These are phyloP conservation scores for Streptopelia turtur DNA, from an alignment of 2,797 vertebrate genomes.

Conservation along the genomic window DNA sequence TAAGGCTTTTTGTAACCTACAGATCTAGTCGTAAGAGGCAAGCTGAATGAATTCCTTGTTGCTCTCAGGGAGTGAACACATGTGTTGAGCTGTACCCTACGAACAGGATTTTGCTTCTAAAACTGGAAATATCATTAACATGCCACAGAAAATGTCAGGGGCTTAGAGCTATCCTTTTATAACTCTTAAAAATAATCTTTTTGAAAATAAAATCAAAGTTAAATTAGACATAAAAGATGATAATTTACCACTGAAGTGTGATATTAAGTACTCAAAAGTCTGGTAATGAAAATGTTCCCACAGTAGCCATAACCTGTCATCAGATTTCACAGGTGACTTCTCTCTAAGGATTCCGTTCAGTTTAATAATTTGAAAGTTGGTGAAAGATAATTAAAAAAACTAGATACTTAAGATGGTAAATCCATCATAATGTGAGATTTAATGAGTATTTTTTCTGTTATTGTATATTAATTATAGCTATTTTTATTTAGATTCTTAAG, in stretches of 20 bases:
- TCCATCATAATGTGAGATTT: background rate
- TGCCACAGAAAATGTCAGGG: background rate
- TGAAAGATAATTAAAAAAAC: background rate
- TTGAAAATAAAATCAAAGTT: conserved; percentile 1
- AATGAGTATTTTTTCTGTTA: background rate
- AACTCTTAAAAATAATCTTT: conserved; percentile 37
- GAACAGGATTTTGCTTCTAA: background rate
- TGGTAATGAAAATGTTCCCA: conserved; percentile 41
- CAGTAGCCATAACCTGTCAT: conserved; percentile 35
- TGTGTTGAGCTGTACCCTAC: background rate
- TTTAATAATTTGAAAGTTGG: background rate
- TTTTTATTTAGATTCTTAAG: background rate
- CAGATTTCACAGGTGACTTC: conserved; percentile 49
- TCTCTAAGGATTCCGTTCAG: background rate
- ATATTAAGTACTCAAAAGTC: conserved; percentile 39
- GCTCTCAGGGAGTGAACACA: background rate
- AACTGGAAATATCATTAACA: background rate
- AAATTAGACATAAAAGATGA: conserved; percentile 45
- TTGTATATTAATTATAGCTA: background rate
- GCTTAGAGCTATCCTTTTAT: conserved; percentile 14
- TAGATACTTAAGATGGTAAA: background rate
- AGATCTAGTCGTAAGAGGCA: background rate
- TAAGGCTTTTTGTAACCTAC: background rate
- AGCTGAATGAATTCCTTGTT: background rate
- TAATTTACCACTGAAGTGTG: background rate